Evolutionary conservation across 2,113 vertebrate genomes (phyloP), one percentile per base, ranked within the genome.

Genomic region (Machaerirhynchus nigripectus): DNA sequence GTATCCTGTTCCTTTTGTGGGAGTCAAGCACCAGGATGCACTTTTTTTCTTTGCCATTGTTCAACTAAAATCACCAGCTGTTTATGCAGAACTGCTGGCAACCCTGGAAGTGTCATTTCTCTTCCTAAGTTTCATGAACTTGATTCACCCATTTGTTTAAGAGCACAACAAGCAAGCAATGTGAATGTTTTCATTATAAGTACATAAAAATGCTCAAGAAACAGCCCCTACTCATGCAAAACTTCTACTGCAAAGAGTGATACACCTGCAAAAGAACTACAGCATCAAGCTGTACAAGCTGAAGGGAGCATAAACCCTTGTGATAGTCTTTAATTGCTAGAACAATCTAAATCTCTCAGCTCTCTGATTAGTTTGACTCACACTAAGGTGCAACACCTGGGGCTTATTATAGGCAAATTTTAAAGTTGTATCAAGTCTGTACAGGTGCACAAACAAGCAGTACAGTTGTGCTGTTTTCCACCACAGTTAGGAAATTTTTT

Each of bases 51-150:
- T 77, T 53, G 40, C 46, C 15, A 35, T 65, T 93, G 88, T 96
- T 86, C 90, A 89, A 47, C 55, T 89, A 42, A 94, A 93, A 90
- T 86, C 89, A 88, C 52, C 89, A 79, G 78, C 49, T 97, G 60
- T 76, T 96, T 92, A 89, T 70, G 63, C 68, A 79, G 53, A 81
- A 88, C 30, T 86, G 46, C 87, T 85, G 91, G 96, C 78, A 95
- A 82, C 76, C 87, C 88, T 74, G 50, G 26, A 80, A 80, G 33
- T 37, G 71, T 37, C 57, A 79, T 97, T 91, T 81, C 70, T 89
- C 80, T 95, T 96, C 71, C 40, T 59, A 56, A 94, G 63, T 63
- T 69, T 57, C 57, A 15, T 11, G 37, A 89, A 93, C 65, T 89
- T 35, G 30, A 84, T 70, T 86, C 80, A 89, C 60, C 33, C 89